Base-by-base conservation (phyloP, 2,888 invertebrate genomes). In the Ophonus ardosiacus region DNA sequence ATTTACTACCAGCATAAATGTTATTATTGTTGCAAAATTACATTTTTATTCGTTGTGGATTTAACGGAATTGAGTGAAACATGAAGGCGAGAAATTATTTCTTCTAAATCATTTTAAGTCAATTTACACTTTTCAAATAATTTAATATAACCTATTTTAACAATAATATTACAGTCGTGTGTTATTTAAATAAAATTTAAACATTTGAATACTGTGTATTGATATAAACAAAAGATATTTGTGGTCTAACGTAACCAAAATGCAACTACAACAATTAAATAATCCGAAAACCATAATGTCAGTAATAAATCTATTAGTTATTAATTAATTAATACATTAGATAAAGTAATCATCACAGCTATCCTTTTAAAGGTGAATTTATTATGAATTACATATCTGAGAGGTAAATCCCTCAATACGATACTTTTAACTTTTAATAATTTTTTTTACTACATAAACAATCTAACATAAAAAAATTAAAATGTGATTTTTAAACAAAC, bases 321-420 rank as follows among this genome's bases (percentile, higher is more conserved):
- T 38, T 21, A 61, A 63, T 13, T 63, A 63, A 63, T 63, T 18
- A 68, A 68, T 68, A 74, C 71, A 74, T 74, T 74, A 43, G 17
- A 74, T 74, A 74, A 74, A 74, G 71, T 74, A 74, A 74, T 74
- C 71, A 74, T 74, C 71, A 74, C 71, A 74, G 71, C 71, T 74
- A 74, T 74, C 71, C 71, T 74, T 74, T 74, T 74, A 18, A 74
- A 74, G 71, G 71, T 74, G 40, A 74, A 43, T 74, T 68, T 74
- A 38, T 68, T 68, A 24, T 63, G 63, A 63, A 24, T 51, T 51
- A 10, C 43, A 51, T 13, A 13, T 51, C 13, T 51, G 10, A 51
- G 10, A 8, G 43, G 43, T 51, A 51, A 51, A 51, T 51, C 43
- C 43, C 8, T 51, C 43, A 51, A 51, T 51, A 51, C 43, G 3